Base-by-base conservation (phyloP, 2,797 vertebrate species). In the Stomatorhinus walkeri region DNA sequence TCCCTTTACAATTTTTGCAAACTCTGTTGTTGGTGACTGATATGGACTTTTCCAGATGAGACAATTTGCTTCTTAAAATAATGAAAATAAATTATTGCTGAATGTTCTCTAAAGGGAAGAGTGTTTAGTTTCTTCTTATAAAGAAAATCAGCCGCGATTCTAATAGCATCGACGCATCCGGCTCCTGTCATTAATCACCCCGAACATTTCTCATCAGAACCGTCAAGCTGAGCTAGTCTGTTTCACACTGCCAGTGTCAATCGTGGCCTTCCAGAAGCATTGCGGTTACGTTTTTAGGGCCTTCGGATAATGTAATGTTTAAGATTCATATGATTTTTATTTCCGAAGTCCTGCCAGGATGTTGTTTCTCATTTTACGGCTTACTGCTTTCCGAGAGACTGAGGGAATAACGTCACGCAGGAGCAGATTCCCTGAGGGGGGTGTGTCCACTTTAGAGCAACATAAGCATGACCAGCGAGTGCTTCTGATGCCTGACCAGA, bases 1-100 rank as follows among this genome's bases (percentile, higher is more conserved):
- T 99, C 98, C 97, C 98, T 99, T 98, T 98, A 98, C 97, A 99
- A 99, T 99, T 99, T 72, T 97, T 98, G 98, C 96, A 93, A 98
- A 97, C 95, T 92, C 97, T 99, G 98, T 97, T 97, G 97, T 98
- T 97, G 97, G 98, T 97, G 98, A 98, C 96, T 96, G 97, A 98
- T 97, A 97, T 97, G 97, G 96, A 97, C 95, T 98, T 99, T 99
- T 99, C 97, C 97, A 98, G 97, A 97, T 95, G 96, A 97, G 95
- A 95, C 93, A 92, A 92, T 91, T 92, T 94, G 83, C 56, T 94
- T 96, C 94, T 94, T 96, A 93, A 93, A 92, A 94, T 95, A 94
- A 95, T 96, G 94, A 95, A 94, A 96, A 97, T 97, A 97, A 97
- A 97, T 97, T 97, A 97, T 97, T 97, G 95, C 96, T 96, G 95